Evolutionary conservation across 2,797 vertebrate species (phyloP).

Genomic region (Urosaurus nigricauda): DNA sequence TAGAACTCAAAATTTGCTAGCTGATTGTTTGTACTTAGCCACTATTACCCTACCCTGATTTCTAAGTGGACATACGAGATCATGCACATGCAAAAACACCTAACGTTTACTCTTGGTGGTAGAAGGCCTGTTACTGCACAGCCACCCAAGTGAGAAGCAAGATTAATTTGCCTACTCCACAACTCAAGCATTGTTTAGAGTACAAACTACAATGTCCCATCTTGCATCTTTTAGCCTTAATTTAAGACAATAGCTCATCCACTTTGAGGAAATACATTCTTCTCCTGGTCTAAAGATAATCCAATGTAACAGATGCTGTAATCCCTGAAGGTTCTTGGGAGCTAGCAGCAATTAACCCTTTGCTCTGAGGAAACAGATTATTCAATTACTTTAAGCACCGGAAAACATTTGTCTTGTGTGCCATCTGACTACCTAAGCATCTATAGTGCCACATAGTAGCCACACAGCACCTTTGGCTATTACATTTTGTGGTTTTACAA

Average conservation of each 20-base stretch:
- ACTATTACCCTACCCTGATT: neutral
- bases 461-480: too few relatives aligned
- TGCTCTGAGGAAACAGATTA: neutral
- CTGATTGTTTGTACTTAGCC: neutral
- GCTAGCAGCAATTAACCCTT: constrained; percentile 18
- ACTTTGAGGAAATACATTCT: neutral
- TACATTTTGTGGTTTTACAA: too few relatives aligned
- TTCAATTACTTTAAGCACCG: neutral
- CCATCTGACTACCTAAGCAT: neutral
- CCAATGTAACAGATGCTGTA: constrained; percentile 5
- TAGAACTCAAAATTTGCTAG: neutral
- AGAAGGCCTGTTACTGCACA: neutral
- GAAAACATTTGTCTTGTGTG: neutral
- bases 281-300: constrained; percentile 27
- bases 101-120: neutral
- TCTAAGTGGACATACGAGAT: neutral
- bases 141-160: neutral
- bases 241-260: constrained; percentile 16
- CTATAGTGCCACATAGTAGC: too few relatives aligned
- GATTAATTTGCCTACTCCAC: neutral
- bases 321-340: constrained; percentile 22
- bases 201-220: neutral
- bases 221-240: neutral
- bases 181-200: neutral
- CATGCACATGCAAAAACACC: too few relatives aligned